Percentiles rank a stretch among this genome's conserved stretches.
These are phyloP conservation scores for Archivesica marissinica DNA, from an alignment of 1,140 invertebrate species.

Conservation along the genomic window DNA sequence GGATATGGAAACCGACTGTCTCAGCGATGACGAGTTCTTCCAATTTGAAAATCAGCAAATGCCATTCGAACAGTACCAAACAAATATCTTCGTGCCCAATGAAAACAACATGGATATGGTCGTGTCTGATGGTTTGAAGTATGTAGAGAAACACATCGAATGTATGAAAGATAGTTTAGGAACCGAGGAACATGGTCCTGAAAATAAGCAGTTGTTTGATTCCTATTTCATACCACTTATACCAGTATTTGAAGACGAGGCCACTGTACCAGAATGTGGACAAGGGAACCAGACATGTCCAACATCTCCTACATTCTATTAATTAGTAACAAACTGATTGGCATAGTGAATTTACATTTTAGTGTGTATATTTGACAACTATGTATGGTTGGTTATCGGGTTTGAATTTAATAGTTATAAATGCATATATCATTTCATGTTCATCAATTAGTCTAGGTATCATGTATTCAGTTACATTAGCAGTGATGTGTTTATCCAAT, in stretches of 20 bases:
- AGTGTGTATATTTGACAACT: background rate
- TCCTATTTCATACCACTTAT: background rate
- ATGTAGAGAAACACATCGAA: background rate
- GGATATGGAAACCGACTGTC: background rate
- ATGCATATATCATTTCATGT: background rate
- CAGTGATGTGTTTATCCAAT: background rate
- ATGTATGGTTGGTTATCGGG: background rate
- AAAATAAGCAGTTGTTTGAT: background rate
- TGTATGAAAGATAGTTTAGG: background rate
- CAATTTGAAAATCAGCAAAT: background rate
- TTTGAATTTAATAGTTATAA: background rate
- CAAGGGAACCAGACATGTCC: background rate
- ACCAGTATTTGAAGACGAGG: slow-evolving; percentile 22
- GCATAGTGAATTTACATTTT: background rate
- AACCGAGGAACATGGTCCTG: background rate
- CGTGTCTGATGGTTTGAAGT: background rate
- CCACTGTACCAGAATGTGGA: background rate
- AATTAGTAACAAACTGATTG: background rate
- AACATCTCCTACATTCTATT: slow-evolving; percentile 20
- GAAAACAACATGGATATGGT: background rate
- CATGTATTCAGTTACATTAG: background rate
- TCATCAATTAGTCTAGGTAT: background rate
- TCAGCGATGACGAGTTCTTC: background rate
- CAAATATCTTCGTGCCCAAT: background rate
- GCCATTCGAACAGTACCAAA: slow-evolving; percentile 7